Evolutionary conservation across 2,888 invertebrate species (phyloP), one percentile per base, ranked within the genome.

Genomic region (Camponotus fellah): DNA sequence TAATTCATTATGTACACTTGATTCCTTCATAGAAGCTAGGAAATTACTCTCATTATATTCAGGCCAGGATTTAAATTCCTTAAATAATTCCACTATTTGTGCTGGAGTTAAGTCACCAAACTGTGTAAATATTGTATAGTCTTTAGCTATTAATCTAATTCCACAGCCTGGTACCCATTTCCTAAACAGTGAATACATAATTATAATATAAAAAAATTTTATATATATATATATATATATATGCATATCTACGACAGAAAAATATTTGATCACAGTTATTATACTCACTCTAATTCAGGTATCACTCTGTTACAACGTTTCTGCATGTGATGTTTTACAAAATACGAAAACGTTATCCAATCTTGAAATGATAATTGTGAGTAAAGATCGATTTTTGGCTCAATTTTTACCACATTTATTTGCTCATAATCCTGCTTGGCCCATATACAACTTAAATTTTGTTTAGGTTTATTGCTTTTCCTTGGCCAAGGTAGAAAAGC

Each of bases 91-190:
- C 17, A 97, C 91, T 91, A 97, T 96, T 93, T 97, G 96, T 66
- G 93, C 91, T 0, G 97, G 96, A 66, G 93, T 96, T 9, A 98
- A 95, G 90, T 97, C 97, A 0, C 97, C 96, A 92, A 97, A 97
- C 93, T 96, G 95, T 0, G 97, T 97, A 92, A 96, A 97, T 88
- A 98, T 97, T 82, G 96, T 96, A 89, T 97, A 96, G 86, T 97
- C 96, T 8, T 46, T 72, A 46, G 94, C 88, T 74, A 97, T 97
- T 0, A 97, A 94, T 92, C 96, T 95, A 3, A 96, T 95, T 0
- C 98, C 98, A 94, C 97, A 97, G 0, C 96, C 97, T 0, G 98
- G 97, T 85, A 97, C 96, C 96, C 97, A 97, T 93, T 96, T 96
- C 90, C 96, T 97, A 84, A 49, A 93, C 4, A 49, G 8, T 46